These are phyloP conservation scores for Tyria jacobaeae DNA, from an alignment of 2,888 invertebrate species.

Conservation along the genomic window DNA sequence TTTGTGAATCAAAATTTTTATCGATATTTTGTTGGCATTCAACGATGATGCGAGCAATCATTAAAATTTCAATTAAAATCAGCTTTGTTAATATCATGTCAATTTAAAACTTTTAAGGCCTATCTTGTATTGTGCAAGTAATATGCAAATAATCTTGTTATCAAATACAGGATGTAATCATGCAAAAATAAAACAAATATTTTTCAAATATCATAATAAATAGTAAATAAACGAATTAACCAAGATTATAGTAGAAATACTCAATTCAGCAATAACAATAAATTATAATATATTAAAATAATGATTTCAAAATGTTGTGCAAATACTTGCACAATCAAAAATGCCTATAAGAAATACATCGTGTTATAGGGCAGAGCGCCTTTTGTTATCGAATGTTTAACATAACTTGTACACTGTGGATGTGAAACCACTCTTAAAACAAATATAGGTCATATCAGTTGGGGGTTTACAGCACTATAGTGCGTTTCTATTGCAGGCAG, in stretches of 20 bases:
- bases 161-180: background rate
- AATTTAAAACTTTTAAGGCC: conserved; percentile 8
- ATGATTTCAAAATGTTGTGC: background rate
- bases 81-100: too few relatives aligned
- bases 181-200: conserved; percentile 2
- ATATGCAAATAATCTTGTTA: conserved; percentile 14
- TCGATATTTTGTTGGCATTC: too few relatives aligned
- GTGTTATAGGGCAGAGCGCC: conserved; percentile 18
- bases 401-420: background rate
- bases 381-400: background rate
- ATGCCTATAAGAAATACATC: conserved; percentile 27
- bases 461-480: too few relatives aligned
- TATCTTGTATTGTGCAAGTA: conserved; percentile 44
- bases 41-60: too few relatives aligned
- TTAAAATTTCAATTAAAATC: too few relatives aligned
- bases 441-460: background rate
- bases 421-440: background rate
- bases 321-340: conserved; percentile 43
- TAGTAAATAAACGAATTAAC: conserved; percentile 4
- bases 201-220: conserved; percentile 2
- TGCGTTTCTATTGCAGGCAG: too few relatives aligned
- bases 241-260: conserved; percentile 19
- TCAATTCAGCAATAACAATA: conserved; percentile 11
- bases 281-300: background rate
- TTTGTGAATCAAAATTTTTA: background rate